A percentile compares a stretch with the other conserved stretches of the same genome.
These are phyloP conservation scores for Acanthosoma haemorrhoidale DNA, from an alignment of 2,888 invertebrate genomes.

Conservation along the genomic window DNA sequence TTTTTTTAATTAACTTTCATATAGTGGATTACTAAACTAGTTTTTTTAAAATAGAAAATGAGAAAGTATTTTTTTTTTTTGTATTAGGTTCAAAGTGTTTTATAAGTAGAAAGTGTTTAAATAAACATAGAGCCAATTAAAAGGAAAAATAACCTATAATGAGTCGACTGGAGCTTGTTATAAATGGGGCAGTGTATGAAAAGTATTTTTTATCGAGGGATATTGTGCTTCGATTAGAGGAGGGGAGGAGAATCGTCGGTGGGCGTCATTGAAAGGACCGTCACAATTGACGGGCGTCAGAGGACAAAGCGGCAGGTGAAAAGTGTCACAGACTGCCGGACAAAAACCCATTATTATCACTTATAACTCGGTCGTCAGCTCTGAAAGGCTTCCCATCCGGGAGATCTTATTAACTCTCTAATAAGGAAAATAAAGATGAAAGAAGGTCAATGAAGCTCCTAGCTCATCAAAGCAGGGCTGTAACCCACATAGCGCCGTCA, in stretches of 20 bases:
- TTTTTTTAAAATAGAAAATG: too few relatives aligned
- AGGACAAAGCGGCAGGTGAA: background rate
- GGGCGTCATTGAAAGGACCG: background rate
- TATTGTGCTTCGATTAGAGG: background rate
- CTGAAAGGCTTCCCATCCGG: background rate
- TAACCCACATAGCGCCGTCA: too few relatives aligned
- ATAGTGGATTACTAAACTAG: too few relatives aligned
- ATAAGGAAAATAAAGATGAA: conserved; percentile 13
- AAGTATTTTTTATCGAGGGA: too few relatives aligned
- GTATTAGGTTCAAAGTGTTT: too few relatives aligned
- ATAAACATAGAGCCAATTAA: too few relatives aligned
- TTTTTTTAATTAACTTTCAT: too few relatives aligned
- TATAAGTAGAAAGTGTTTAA: too few relatives aligned
- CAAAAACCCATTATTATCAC: conserved; percentile 1
- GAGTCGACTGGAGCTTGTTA: too few relatives aligned
- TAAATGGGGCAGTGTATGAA: too few relatives aligned
- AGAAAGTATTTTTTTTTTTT: too few relatives aligned
- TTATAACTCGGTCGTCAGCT: background rate
- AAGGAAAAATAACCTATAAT: too few relatives aligned
- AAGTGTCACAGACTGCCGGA: background rate
- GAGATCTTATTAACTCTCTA: background rate
- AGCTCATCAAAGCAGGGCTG: background rate
- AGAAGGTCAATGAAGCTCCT: background rate
- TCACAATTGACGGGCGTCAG: background rate
- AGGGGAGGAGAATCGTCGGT: background rate